Evolutionary conservation across 2,113 vertebrate species (phyloP).

Genomic region (Callaeas wilsoni): DNA sequence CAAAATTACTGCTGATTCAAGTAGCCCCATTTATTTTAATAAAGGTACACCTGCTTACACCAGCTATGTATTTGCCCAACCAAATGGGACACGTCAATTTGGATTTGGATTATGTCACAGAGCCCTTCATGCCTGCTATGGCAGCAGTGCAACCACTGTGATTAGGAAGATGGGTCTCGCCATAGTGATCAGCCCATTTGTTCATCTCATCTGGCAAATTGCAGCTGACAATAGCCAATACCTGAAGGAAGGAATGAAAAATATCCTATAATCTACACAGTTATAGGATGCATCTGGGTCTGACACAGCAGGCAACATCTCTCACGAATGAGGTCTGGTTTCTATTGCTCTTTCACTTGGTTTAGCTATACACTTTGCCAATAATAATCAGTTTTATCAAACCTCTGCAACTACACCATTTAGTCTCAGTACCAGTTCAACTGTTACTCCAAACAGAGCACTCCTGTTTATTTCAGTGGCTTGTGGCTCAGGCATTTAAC

Average conservation of each 20-base stretch:
- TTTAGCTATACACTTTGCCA: not conserved
- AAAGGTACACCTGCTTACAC: not conserved
- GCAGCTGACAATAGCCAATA: not conserved
- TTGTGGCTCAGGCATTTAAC: not conserved
- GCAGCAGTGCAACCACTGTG: not conserved
- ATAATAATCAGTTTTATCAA: not conserved
- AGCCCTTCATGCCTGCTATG: not conserved
- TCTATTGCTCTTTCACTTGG: not conserved
- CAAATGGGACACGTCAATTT: not conserved
- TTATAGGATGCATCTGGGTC: not conserved
- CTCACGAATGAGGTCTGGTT: not conserved
- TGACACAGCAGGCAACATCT: not conserved
- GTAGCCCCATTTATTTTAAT: not conserved
- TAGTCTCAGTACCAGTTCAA: not conserved
- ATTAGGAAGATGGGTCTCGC: not conserved
- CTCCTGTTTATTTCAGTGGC: not conserved
- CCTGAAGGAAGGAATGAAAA: conserved; percentile 29
- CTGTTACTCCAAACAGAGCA: not conserved
- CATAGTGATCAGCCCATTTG: not conserved
- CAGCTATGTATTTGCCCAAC: not conserved
- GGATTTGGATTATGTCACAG: not conserved
- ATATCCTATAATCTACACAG: not conserved
- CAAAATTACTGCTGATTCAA: not conserved
- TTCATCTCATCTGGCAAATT: not conserved
- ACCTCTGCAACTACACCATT: not conserved